Evolutionary conservation across 2,888 invertebrate genomes (phyloP).

Genomic region (Pardosa pseudoannulata): DNA sequence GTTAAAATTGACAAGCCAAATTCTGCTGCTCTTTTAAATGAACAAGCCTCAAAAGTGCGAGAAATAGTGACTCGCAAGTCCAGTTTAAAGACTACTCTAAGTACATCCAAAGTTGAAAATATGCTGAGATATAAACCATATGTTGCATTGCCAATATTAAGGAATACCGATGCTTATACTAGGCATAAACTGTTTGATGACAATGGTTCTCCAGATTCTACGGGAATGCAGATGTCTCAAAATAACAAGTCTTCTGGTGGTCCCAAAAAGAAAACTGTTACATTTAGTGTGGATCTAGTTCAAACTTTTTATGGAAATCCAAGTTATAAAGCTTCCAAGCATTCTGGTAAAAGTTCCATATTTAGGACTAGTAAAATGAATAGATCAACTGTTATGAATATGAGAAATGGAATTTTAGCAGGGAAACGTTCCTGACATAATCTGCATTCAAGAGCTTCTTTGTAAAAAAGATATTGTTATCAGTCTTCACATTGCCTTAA

Average conservation of each 20-base stretch:
- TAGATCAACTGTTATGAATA: slow-evolving; percentile 3
- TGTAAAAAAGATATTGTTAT: slow-evolving; percentile 5
- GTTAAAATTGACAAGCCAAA: slow-evolving; percentile 34
- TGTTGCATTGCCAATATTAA: background rate
- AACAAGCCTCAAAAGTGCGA: background rate
- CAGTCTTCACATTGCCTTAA: background rate
- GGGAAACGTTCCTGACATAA: slow-evolving; percentile 56
- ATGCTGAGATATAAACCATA: background rate
- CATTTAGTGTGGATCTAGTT: slow-evolving; percentile 57
- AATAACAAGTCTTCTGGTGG: background rate
- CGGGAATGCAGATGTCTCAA: background rate
- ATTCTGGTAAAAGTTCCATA: background rate
- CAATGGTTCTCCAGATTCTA: background rate
- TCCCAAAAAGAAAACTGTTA: slow-evolving; percentile 43
- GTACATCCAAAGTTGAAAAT: slow-evolving; percentile 1
- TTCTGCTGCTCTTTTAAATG: slow-evolving; percentile 21
- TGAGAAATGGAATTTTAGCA: slow-evolving; percentile 24
- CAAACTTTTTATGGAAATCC: slow-evolving; percentile 21
- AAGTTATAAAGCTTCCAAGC: slow-evolving; percentile 16
- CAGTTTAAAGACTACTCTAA: slow-evolving; percentile 18
- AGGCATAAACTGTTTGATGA: background rate
- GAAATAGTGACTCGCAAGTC: background rate
- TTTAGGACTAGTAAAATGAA: slow-evolving; percentile 21
- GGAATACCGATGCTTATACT: background rate
- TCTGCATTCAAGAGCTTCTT: slow-evolving; percentile 2